These are phyloP conservation scores for Macrostomum cliftonense DNA, from an alignment of 2,888 invertebrate species.

Conservation along the genomic window DNA sequence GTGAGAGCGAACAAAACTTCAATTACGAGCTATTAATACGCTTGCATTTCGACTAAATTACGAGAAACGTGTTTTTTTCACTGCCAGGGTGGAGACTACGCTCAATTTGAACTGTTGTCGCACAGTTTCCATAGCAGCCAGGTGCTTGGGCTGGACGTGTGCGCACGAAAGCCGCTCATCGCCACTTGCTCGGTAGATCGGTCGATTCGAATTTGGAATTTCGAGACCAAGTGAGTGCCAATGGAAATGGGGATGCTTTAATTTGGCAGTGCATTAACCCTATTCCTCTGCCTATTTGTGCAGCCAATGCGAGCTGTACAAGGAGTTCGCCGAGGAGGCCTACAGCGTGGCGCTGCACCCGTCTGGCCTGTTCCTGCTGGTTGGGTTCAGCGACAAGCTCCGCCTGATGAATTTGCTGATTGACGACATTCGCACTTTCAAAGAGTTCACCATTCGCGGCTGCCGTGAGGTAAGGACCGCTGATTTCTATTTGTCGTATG, in stretches of 20 bases:
- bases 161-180: conserved; percentile 71
- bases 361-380: conserved; percentile 58
- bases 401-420: conserved; percentile 67
- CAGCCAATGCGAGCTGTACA: conserved; percentile 49
- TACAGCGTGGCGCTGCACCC: conserved; percentile 59
- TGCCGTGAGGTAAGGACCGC: conserved; percentile 46
- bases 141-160: conserved; percentile 60
- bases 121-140: conserved; percentile 51
- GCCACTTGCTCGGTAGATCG: conserved; percentile 63
- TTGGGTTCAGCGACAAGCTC: conserved; percentile 74
- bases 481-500: background rate
- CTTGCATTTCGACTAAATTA: no score
- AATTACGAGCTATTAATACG: no score
- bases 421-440: conserved; percentile 55
- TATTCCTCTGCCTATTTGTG: background rate
- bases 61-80: no score
- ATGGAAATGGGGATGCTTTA: background rate
- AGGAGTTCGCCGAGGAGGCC: conserved; percentile 61
- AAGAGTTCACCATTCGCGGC: conserved; percentile 53
- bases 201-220: conserved; percentile 75
- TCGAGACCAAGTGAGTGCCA: conserved; percentile 51
- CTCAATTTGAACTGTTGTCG: conserved; percentile 30
- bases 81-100: conserved; percentile 21
- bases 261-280: background rate
- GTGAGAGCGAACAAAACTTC: conserved; percentile 14